Base-by-base conservation (phyloP, 2,888 invertebrate genomes). In the Celastrina argiolus region DNA sequence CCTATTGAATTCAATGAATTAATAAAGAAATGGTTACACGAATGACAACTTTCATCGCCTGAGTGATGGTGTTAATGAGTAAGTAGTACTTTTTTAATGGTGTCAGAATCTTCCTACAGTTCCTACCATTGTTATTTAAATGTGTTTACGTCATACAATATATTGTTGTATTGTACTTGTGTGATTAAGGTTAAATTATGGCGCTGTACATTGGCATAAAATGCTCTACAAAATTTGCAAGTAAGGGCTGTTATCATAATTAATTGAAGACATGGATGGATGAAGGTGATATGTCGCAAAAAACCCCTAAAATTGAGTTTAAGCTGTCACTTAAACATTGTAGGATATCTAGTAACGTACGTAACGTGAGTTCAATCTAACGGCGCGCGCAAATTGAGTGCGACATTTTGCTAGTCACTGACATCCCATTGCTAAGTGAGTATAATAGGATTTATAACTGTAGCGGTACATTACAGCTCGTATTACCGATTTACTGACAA, bases 101-200 rank as follows among this genome's bases (percentile, higher is more conserved):
- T 16, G 12, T 51, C 22, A 51, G 22, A 22, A 14, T n/a, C n/a
- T n/a, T n/a, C n/a, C n/a, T n/a, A n/a, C 6, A 51, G 1, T 51
- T 51, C 51, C 51, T 22, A 8, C 51, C 51, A 51, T 51, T 51
- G 45, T 45, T 51, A 51, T 26, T 51, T 22, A 51, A 51, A 51
- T 51, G 22, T 51, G 51, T 10, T 45, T 22, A 51, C 51, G 51
- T 51, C 51, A 22, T 22, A 51, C 22, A 26, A 42, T 64, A 31
- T 42, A 64, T 64, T 64, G 51, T 64, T 64, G 45, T 51, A 45
- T 64, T 64, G 51, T 64, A 51, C 4, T 12, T 51, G 51, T 51
- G 51, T 22, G 10, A 12, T 51, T 22, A 51, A 16, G 18, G 16
- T 41, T 41, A 41, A 2, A 39, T 39, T 1, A n/a, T 31, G 31